Evolutionary conservation across 2,113 vertebrate species (phyloP).

Genomic region (Megaleporinus macrocephalus): DNA sequence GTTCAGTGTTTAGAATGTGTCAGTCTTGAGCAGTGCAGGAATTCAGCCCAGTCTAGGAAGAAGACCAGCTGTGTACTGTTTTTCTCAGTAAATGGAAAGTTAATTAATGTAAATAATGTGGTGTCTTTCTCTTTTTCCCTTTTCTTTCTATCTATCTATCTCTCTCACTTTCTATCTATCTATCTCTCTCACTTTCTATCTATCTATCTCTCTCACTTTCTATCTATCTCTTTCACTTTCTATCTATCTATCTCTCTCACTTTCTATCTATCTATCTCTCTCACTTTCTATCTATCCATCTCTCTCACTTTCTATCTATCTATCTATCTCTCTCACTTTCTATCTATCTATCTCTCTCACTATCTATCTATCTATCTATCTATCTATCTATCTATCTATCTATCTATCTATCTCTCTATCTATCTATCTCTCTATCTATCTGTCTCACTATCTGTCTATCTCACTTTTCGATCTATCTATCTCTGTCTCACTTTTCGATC

Average conservation of each 20-base stretch:
- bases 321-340: background rate
- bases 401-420: background rate
- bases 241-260: background rate
- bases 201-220: background rate
- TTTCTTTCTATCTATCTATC: background rate
- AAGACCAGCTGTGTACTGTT: background rate
- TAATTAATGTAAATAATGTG: background rate
- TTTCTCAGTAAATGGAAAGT: background rate
- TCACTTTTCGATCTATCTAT: background rate
- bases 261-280: background rate
- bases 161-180: background rate
- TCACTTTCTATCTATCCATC: background rate
- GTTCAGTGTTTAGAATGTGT: background rate
- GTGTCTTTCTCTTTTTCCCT: background rate
- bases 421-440: background rate
- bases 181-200: background rate
- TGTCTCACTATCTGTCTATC: background rate
- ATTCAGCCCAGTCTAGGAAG: background rate
- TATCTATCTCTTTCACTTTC: background rate
- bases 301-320: background rate
- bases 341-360: rapidly evolving
- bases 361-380: background rate
- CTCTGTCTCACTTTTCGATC: background rate
- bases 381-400: background rate
- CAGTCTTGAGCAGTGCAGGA: background rate